Evolutionary conservation across 2,888 invertebrate species (phyloP).

Genomic region (Spatulosminthurus flaviceps): DNA sequence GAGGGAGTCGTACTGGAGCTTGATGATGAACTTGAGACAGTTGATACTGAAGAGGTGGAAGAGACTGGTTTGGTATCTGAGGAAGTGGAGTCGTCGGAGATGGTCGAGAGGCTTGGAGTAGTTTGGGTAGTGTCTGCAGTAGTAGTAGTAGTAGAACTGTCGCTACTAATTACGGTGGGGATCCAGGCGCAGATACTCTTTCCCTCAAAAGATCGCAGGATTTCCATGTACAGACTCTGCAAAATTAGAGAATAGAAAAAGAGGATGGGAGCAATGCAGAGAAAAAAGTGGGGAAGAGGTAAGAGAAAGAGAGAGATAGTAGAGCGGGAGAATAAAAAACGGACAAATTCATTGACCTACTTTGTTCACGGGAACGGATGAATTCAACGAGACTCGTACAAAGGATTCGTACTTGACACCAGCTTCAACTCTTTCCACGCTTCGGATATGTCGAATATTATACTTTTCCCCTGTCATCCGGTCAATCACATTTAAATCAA

Average conservation of each 20-base stretch:
- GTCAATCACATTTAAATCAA: constrained; percentile 12
- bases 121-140: neutral
- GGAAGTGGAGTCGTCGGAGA: neutral
- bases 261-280: neutral
- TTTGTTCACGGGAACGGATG: neutral
- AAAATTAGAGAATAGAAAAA: neutral
- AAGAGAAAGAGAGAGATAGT: no score
- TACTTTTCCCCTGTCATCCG: neutral
- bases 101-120: neutral
- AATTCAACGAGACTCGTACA: neutral
- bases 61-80: no score
- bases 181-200: constrained; percentile 1
- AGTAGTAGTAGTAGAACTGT: neutral
- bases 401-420: neutral
- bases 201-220: neutral
- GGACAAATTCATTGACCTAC: neutral
- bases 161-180: neutral
- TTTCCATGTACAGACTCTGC: constrained; percentile 28
- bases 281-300: no score
- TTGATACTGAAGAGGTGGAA: neutral
- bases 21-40: no score
- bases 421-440: neutral
- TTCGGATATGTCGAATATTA: neutral
- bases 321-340: neutral
- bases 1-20: no score